Evolutionary conservation across 1,140 invertebrate genomes (phyloP).

Genomic region (Eupristina koningsbergeri): DNA sequence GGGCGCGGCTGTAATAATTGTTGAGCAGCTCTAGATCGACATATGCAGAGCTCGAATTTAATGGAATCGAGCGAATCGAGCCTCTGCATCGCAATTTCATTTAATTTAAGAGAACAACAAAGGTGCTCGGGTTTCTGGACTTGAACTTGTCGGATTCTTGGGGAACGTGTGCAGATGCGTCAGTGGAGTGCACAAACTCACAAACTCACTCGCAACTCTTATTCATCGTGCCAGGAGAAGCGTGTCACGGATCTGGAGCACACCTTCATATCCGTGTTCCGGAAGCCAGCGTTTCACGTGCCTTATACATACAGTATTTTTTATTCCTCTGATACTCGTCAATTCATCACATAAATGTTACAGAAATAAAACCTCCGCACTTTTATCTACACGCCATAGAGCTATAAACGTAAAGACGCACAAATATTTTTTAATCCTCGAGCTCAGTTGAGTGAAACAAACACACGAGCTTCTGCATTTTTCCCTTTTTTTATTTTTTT

Average conservation of each 20-base stretch:
- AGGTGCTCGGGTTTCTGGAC: conserved; percentile 45
- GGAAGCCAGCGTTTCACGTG: neutral
- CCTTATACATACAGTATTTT: conserved; percentile 59
- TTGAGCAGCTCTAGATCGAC: too few species aligned
- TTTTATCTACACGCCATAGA: too few species aligned
- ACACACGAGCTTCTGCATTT: too few species aligned
- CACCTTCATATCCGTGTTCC: conserved; percentile 54
- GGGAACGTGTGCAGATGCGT: conserved; percentile 54
- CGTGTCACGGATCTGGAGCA: conserved; percentile 73
- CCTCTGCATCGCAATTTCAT: neutral
- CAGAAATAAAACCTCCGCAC: too few species aligned
- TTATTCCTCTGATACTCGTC: conserved; percentile 25
- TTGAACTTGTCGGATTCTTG: conserved; percentile 49
- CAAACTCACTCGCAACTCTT: conserved; percentile 9
- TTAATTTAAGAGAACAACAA: neutral
- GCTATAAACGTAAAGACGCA: too few species aligned
- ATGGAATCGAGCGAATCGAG: neutral
- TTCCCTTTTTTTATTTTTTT: too few species aligned
- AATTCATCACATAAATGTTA: too few species aligned
- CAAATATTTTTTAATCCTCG: too few species aligned
- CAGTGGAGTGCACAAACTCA: conserved; percentile 44
- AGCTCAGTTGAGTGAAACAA: too few species aligned
- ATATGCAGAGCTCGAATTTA: neutral
- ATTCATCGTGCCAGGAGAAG: conserved; percentile 64
- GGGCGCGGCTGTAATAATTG: too few species aligned